These are phyloP conservation scores for Hycleus cichorii DNA, from an alignment of 1,140 invertebrate species.

Conservation along the genomic window DNA sequence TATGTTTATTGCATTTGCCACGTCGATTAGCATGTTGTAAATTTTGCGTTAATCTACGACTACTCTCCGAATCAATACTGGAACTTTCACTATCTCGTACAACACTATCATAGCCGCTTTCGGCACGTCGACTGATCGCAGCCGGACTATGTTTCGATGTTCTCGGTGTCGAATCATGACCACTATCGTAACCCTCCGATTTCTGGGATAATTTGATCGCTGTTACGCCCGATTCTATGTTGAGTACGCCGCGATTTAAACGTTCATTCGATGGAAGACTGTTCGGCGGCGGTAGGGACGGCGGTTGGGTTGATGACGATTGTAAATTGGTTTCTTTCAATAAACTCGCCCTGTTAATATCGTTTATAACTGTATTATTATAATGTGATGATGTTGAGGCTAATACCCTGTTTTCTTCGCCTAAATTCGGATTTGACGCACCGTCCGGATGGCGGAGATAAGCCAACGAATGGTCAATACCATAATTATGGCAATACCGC, in stretches of 20 bases:
- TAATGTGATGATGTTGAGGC: constrained; percentile 32
- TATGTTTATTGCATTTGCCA: constrained; percentile 44
- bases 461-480: constrained; percentile 57
- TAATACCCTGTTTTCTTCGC: constrained; percentile 58
- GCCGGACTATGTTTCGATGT: constrained; percentile 69
- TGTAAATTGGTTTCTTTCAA: too few species aligned
- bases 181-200: constrained; percentile 69
- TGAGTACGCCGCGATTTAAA: constrained; percentile 48
- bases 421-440: constrained; percentile 82
- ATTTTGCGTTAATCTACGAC: constrained; percentile 52
- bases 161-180: constrained; percentile 66
- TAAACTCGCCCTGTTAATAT: background rate
- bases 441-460: constrained; percentile 79
- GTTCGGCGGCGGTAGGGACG: constrained; percentile 45
- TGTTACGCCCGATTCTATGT: constrained; percentile 49
- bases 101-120: constrained; percentile 85
- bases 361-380: background rate
- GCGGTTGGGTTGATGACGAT: constrained; percentile 24
- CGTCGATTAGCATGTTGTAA: constrained; percentile 36
- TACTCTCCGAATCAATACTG: constrained; percentile 71
- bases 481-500: constrained; percentile 42
- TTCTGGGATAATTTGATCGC: constrained; percentile 47
- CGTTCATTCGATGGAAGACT: constrained; percentile 46
- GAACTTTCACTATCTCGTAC: constrained; percentile 77
- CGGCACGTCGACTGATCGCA: constrained; percentile 62